These are phyloP conservation scores for Spondyliosoma cantharus DNA, from an alignment of 2,797 vertebrate species.

Conservation along the genomic window DNA sequence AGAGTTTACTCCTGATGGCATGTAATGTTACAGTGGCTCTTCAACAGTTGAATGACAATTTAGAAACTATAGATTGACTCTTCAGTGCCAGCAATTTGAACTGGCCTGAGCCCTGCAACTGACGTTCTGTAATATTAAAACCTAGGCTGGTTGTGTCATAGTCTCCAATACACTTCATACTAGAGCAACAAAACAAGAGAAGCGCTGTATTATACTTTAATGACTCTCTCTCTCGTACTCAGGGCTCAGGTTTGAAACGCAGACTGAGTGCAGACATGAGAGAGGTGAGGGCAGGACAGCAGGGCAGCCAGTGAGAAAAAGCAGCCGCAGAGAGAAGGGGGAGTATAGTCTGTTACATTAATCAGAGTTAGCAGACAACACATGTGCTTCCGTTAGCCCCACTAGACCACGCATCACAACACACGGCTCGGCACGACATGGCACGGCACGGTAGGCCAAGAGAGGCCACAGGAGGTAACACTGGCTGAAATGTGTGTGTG, in stretches of 20 bases:
- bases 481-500: conserved; percentile 37
- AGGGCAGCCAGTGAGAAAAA: conserved; percentile 50
- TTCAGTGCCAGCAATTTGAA: not conserved
- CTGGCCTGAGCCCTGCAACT: too few species aligned
- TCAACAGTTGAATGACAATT: not conserved
- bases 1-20: not conserved
- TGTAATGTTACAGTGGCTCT: not conserved
- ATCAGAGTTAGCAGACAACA: conserved; percentile 81
- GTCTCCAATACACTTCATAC: not conserved
- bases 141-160: conserved; percentile 10
- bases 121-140: conserved; percentile 10
- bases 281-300: conserved; percentile 69
- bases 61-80: not conserved
- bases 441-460: conserved; percentile 54
- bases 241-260: conserved; percentile 21
- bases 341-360: conserved; percentile 74
- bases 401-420: conserved; percentile 73
- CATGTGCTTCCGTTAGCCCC: conserved; percentile 76
- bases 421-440: conserved; percentile 70
- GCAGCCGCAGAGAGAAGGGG: conserved; percentile 47
- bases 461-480: conserved; percentile 63
- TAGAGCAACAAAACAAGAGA: conserved; percentile 16
- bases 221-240: conserved; percentile 18
- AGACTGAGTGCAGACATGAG: conserved; percentile 56
- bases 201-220: conserved; percentile 31